A percentile compares a stretch with the other conserved stretches of the same genome.
Conservation (phyloP, 1,140 invertebrate species). For the Trachelipus rathkii region DNA sequence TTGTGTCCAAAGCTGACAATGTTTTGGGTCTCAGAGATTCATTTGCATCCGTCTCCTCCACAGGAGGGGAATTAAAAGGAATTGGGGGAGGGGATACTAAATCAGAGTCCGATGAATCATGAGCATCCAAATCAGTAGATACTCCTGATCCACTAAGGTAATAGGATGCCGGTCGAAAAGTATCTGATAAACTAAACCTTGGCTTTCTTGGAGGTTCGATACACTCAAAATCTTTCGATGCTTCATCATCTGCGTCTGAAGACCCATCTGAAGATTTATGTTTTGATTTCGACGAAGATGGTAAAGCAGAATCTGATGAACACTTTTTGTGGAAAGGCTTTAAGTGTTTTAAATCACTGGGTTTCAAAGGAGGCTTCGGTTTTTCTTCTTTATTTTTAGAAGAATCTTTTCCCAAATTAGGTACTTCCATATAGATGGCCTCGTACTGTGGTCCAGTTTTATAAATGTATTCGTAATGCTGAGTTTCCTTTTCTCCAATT, state of each 20-base stretch:
- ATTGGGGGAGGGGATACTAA: slow-evolving; percentile 74
- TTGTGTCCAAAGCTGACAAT: neutral
- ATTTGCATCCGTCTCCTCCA: slow-evolving; percentile 49
- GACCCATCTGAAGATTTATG: slow-evolving; percentile 48
- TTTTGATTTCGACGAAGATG: slow-evolving; percentile 28
- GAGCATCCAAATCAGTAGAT: slow-evolving; percentile 50
- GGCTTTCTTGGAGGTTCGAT: slow-evolving; percentile 63
- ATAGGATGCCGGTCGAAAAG: slow-evolving; percentile 78
- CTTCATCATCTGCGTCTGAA: slow-evolving; percentile 80
- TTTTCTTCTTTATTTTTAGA: slow-evolving; percentile 27
- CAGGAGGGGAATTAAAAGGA: slow-evolving; percentile 67
- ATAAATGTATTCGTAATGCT: slow-evolving; percentile 47
- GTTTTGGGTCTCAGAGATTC: neutral
- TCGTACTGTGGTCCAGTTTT: slow-evolving; percentile 44
- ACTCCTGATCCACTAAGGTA: slow-evolving; percentile 61
- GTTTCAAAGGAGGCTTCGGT: slow-evolving; percentile 36
- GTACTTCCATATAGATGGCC: slow-evolving; percentile 46
- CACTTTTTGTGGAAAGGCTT: slow-evolving; percentile 26
- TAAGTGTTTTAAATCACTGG: slow-evolving; percentile 34
- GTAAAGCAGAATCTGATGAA: slow-evolving; percentile 30
- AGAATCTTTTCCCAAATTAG: slow-evolving; percentile 32
- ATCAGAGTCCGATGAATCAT: slow-evolving; percentile 77
- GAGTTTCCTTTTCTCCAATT: slow-evolving; percentile 44
- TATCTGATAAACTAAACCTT: slow-evolving; percentile 77
- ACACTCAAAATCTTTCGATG: slow-evolving; percentile 68